Percentiles rank a stretch among this genome's conserved stretches.
Evolutionary conservation across 92 coral and sea anemone genomes (phyloP).

Genomic region (Micromussa lordhowensis): DNA sequence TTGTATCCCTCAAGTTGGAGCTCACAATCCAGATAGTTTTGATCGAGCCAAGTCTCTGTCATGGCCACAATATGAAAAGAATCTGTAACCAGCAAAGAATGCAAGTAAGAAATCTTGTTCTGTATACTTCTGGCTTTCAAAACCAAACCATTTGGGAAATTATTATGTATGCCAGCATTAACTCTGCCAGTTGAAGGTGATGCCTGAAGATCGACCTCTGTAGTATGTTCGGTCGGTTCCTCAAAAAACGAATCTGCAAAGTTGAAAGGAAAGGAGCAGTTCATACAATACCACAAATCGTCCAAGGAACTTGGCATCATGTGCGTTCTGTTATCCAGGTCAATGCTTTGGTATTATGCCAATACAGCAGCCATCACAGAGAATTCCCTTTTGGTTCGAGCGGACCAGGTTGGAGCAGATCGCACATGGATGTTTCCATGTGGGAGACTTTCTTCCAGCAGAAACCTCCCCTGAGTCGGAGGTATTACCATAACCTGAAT

Average conservation of each 20-base stretch:
- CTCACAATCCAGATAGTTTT: slow-evolving; percentile 41
- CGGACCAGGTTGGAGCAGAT: slow-evolving; percentile 31
- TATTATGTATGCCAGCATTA: slow-evolving; percentile 1
- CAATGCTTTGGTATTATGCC: slow-evolving; percentile 44
- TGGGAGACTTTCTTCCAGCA: slow-evolving; percentile 45
- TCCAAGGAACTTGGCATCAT: slow-evolving; percentile 27
- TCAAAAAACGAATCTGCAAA: slow-evolving; percentile 30
- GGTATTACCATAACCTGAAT: no score
- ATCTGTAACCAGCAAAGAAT: slow-evolving; percentile 32
- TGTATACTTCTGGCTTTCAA: slow-evolving; percentile 49
- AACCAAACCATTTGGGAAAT: slow-evolving; percentile 39
- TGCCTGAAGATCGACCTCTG: slow-evolving; percentile 13
- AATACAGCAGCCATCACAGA: slow-evolving; percentile 37
- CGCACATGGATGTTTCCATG: slow-evolving; percentile 32
- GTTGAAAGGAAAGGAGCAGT: slow-evolving; percentile 35
- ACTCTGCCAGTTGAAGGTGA: slow-evolving; percentile 14
- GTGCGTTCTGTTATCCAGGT: slow-evolving; percentile 27
- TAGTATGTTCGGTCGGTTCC: slow-evolving; percentile 23
- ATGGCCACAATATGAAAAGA: slow-evolving; percentile 12
- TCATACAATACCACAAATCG: slow-evolving; percentile 20
- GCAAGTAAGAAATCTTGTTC: slow-evolving; percentile 33
- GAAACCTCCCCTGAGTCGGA: no score
- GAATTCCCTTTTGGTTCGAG: slow-evolving; percentile 46
- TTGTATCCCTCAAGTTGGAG: slow-evolving; percentile 23
- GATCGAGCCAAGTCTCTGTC: slow-evolving; percentile 50